A percentile compares a stretch with the other conserved stretches of the same genome.
Conservation (phyloP, 2,888 invertebrate species). For the Leucoptera coffeella region DNA sequence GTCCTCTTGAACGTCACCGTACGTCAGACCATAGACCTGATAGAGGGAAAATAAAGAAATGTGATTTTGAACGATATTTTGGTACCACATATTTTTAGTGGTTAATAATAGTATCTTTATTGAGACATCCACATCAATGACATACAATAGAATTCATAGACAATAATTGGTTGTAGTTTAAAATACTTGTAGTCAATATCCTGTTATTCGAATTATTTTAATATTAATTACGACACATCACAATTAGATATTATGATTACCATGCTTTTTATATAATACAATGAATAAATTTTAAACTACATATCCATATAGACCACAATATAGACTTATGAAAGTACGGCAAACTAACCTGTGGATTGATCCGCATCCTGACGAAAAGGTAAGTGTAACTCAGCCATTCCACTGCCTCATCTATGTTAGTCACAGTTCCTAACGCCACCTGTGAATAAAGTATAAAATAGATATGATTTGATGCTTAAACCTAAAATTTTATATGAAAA, state of each 20-base stretch:
- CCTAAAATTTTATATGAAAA: too few species aligned
- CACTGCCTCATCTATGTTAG: conserved; percentile 92
- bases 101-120: too few species aligned
- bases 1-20: conserved; percentile 63
- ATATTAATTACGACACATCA: too few species aligned
- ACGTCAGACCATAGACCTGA: conserved; percentile 57
- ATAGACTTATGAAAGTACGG: too few species aligned
- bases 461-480: too few species aligned
- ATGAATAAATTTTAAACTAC: conserved; percentile 1
- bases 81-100: too few species aligned
- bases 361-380: conserved; percentile 86
- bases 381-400: conserved; percentile 98
- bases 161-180: too few species aligned
- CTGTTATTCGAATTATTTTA: too few species aligned
- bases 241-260: too few species aligned
- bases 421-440: conserved; percentile 92
- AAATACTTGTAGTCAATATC: too few species aligned
- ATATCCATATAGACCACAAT: not conserved
- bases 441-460: conserved; percentile 19
- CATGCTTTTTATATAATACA: not conserved
- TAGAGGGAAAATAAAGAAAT: not conserved
- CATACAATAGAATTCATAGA: too few species aligned
- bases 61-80: not conserved
- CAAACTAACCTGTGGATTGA: conserved; percentile 71
- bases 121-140: too few species aligned